Evolutionary conservation across 2,113 vertebrate species (phyloP).

Genomic region (Aspidoscelis tigris): DNA sequence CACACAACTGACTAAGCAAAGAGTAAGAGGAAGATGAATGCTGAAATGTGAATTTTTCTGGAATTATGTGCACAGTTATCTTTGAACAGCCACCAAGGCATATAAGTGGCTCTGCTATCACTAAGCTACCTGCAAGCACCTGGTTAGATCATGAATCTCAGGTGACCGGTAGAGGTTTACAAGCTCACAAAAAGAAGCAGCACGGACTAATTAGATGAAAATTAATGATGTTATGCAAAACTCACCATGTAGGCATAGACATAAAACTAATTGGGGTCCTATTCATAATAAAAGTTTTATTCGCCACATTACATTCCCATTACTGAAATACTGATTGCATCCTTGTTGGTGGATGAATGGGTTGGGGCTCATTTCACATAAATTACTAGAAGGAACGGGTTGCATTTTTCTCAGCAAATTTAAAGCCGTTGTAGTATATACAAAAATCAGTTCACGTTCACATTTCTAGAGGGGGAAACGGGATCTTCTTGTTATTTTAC

Average conservation of each 20-base stretch:
- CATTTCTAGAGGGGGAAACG: background rate
- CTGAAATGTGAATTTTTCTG: background rate
- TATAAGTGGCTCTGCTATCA: slow-evolving; percentile 3
- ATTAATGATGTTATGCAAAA: slow-evolving; percentile 25
- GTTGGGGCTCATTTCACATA: slow-evolving; percentile 15
- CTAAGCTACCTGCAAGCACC: background rate
- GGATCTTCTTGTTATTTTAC: slow-evolving; percentile 12
- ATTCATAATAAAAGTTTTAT: slow-evolving; percentile 31
- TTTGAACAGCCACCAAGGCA: too few relatives aligned
- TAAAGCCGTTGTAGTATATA: background rate
- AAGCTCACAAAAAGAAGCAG: slow-evolving; percentile 11
- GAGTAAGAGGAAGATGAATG: background rate
- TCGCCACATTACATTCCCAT: slow-evolving; percentile 25
- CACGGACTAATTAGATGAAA: slow-evolving; percentile 21
- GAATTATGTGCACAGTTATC: background rate
- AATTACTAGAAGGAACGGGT: background rate
- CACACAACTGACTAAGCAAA: background rate
- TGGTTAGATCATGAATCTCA: slow-evolving; percentile 16
- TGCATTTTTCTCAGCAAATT: background rate
- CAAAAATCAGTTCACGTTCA: background rate
- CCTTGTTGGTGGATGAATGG: slow-evolving; percentile 5
- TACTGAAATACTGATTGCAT: slow-evolving; percentile 24
- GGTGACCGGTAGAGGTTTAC: slow-evolving; percentile 15
- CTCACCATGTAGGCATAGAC: background rate
- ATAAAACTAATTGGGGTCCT: slow-evolving; percentile 26